Evolutionary conservation across 1,140 invertebrate species (phyloP), one percentile per base, ranked within the genome.

Genomic region (Lordiphosa stackelbergi): DNA sequence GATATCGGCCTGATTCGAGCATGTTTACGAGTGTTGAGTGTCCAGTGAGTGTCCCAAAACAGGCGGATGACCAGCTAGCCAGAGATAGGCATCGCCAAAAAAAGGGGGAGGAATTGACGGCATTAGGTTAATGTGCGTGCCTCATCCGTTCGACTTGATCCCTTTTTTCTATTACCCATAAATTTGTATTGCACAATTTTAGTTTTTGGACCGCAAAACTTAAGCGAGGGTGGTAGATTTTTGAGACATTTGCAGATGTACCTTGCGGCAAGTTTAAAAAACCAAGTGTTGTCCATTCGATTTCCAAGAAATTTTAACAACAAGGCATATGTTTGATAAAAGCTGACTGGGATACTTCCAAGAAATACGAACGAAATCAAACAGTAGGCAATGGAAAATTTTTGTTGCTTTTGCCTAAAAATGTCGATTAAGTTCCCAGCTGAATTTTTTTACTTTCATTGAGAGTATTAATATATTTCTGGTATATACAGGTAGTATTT

Each of bases 141-240:
- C 42, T 55, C 66, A 64, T 54, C 61, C 63, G 59, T 53, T 75
- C 35, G 65, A 55, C 47, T 81, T 45, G 65, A 73, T 64, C 69
- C 78, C 61, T 77, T 84, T 83, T 83, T 83, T 83, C 77, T 83
- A 83, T 83, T 83, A 83, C 73, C 78, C 84, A 75, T 83, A 83
- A 83, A 77, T 83, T 83, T 77, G 78, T 84, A 60, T 46, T 65
- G 65, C 65, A 63, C 11, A 12, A 5, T 28, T 43, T 10, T 43
- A n/a, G 16, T 31, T 63, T 73, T 69, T 66, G 53, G 66, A 65
- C 68, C 69, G 37, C 72, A 72, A 69, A 34, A n/a, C 42, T 53
- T 13, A 54, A 35, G 24, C 43, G 45, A 37, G 24, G 24, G 24
- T 59, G 49, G 34, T 53, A 42, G 53, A 52, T 60, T 55, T 3